Evolutionary conservation across 1,140 invertebrate genomes (phyloP).

Genomic region (Aleiodes sp.): DNA sequence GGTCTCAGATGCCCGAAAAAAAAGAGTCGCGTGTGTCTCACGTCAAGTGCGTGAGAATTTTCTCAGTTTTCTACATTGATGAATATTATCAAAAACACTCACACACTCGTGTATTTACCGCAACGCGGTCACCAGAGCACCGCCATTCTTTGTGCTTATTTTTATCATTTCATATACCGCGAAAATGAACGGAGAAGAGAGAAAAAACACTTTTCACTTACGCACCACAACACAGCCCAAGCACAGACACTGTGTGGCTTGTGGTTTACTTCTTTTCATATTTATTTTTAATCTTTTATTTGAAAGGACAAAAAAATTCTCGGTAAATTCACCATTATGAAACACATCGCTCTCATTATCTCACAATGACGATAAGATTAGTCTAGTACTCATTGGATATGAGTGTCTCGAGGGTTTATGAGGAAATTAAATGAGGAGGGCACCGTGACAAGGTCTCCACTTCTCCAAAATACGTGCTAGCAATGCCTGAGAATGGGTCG

Average conservation of each 20-base stretch:
- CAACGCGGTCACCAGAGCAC: constrained; percentile 24
- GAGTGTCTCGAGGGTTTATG: constrained; percentile 2
- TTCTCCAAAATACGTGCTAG: not conserved
- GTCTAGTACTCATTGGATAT: constrained; percentile 1
- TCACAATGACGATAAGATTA: constrained; percentile 12
- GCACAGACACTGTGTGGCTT: not conserved
- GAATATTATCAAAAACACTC: constrained; percentile 27
- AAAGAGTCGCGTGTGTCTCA: not conserved
- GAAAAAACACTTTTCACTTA: not conserved
- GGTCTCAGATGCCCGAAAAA: no score
- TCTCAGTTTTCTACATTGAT: not conserved
- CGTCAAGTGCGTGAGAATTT: not conserved
- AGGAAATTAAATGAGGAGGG: no score
- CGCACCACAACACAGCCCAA: not conserved
- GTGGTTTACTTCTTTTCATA: no score
- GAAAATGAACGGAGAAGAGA: no score
- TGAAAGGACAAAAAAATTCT: no score
- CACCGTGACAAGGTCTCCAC: not conserved
- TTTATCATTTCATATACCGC: not conserved
- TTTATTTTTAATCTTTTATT: no score
- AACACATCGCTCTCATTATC: not conserved
- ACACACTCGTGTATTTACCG: constrained; percentile 8
- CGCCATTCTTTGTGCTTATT: not conserved
- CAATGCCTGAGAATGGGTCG: constrained; percentile 2
- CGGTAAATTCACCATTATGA: no score